Conservation (phyloP, 2,113 vertebrate species). For the Eidolon helvum region DNA sequence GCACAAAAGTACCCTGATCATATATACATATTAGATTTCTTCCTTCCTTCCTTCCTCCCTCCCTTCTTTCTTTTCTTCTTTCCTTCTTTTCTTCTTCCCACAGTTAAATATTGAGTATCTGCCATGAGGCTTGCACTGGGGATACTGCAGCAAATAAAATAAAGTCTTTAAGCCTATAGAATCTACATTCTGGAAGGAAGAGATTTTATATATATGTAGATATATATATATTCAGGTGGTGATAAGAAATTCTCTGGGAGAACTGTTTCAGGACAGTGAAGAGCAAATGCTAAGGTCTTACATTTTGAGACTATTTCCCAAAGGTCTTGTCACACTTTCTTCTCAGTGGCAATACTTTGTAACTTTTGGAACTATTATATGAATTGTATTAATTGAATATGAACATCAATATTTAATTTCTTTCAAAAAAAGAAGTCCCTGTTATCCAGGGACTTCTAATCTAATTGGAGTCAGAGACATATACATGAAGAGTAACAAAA, state of each 20-base stretch:
- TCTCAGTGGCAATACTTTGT: background rate
- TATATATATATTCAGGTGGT: background rate
- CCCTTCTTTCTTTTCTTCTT: background rate
- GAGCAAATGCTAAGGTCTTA: background rate
- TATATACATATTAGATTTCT: background rate
- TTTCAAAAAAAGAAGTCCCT: background rate
- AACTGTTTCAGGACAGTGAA: background rate
- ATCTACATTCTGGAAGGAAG: background rate
- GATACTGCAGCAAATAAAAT: background rate
- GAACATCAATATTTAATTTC: background rate
- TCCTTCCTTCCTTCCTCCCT: fast-evolving
- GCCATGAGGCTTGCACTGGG: background rate
- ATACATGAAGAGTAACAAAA: background rate
- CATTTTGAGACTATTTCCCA: background rate
- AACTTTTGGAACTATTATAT: background rate
- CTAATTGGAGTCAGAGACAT: background rate
- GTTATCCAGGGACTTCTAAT: background rate
- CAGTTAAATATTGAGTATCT: background rate
- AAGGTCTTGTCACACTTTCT: background rate
- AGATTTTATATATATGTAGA: background rate
- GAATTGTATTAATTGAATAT: background rate
- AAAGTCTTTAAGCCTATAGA: background rate
- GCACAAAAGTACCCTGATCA: background rate
- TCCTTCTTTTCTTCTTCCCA: background rate
- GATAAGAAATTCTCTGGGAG: background rate